Percentiles rank a stretch among this genome's conserved stretches.
Evolutionary conservation across 2,113 vertebrate species (phyloP).

Genomic region (Cyprinodon variegatus): DNA sequence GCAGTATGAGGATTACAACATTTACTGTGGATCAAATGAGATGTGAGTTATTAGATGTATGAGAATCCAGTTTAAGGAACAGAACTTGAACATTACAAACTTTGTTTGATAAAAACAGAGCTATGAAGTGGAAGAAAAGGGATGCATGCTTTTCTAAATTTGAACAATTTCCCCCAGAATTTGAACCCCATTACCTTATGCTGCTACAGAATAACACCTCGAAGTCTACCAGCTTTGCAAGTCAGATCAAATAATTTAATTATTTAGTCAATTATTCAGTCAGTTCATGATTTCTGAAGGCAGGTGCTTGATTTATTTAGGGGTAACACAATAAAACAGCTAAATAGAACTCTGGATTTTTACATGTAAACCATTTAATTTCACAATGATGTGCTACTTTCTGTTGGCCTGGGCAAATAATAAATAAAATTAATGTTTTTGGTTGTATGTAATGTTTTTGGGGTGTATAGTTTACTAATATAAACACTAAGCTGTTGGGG

Average conservation of each 20-base stretch:
- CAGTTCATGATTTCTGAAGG: too few relatives aligned
- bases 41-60: constrained; percentile 1
- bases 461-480: neutral
- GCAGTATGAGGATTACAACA: constrained; percentile 86
- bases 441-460: neutral
- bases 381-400: neutral
- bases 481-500: too few relatives aligned
- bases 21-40: constrained; percentile 85
- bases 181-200: too few relatives aligned
- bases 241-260: too few relatives aligned
- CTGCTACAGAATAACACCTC: neutral
- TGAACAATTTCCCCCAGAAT: too few relatives aligned
- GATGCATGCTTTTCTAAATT: neutral
- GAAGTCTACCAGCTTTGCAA: neutral
- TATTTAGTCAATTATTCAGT: too few relatives aligned
- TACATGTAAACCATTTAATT: neutral
- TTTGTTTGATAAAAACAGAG: too few relatives aligned
- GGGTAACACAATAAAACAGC: neutral
- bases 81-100: neutral
- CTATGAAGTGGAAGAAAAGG: too few relatives aligned
- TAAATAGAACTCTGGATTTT: neutral
- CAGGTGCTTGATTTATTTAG: neutral
- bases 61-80: neutral
- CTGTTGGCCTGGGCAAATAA: neutral
- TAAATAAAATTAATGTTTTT: neutral